Evolutionary conservation across 1,140 invertebrate genomes (phyloP).

Genomic region (Pseudomyrmex sp.): DNA sequence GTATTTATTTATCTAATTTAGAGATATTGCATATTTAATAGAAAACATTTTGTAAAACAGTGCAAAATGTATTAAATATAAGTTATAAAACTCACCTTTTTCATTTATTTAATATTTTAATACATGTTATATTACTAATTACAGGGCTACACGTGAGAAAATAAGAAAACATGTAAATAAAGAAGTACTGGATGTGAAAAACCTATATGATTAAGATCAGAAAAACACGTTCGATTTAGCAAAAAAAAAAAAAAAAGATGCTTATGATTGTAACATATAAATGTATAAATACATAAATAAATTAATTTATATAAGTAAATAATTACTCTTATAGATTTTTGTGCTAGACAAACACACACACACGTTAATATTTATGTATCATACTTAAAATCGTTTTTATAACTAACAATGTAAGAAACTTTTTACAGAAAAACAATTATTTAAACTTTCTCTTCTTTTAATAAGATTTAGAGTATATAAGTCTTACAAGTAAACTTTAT

Average conservation of each 20-base stretch:
- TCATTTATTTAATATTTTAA: neutral
- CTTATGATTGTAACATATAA: neutral
- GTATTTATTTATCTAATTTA: conserved; percentile 4
- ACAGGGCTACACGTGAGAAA: neutral
- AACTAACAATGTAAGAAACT: too few relatives aligned
- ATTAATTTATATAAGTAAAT: neutral
- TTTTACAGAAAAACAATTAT: too few relatives aligned
- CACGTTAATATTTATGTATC: neutral
- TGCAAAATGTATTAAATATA: conserved; percentile 5
- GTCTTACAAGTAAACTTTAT: too few relatives aligned
- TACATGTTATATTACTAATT: conserved; percentile 2
- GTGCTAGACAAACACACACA: neutral
- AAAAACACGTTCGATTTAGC: neutral
- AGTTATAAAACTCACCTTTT: neutral
- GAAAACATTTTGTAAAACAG: neutral
- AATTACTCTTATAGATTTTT: neutral
- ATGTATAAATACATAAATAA: conserved; percentile 26
- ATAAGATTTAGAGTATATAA: too few relatives aligned
- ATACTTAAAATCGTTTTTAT: neutral
- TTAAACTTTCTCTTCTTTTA: too few relatives aligned
- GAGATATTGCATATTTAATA: neutral
- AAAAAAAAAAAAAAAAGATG: neutral
- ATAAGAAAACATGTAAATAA: neutral
- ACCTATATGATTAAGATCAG: neutral
- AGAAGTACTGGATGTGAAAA: conserved; percentile 10